Percentiles rank a stretch among this genome's conserved stretches.
Conservation (phyloP, 2,888 invertebrate species). For the Sarcophaga variegata region DNA sequence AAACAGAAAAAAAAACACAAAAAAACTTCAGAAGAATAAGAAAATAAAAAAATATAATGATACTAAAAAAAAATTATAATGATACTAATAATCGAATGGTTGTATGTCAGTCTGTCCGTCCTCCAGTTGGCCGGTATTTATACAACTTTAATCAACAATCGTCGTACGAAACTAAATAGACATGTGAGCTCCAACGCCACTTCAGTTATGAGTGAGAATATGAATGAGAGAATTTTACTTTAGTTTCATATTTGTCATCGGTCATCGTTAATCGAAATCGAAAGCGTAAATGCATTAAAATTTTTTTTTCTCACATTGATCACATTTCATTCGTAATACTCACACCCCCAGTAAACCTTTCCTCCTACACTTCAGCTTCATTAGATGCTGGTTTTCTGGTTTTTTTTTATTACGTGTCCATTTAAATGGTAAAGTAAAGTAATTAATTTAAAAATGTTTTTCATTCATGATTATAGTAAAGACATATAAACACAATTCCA, state of each 20-base stretch:
- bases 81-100: slow-evolving; percentile 36
- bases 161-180: not conserved
- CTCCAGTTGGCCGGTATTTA: not conserved
- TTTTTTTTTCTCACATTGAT: too few species aligned
- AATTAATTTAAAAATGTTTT: too few species aligned
- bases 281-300: too few species aligned
- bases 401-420: too few species aligned
- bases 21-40: not conserved
- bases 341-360: too few species aligned
- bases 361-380: too few species aligned
- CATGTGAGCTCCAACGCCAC: not conserved
- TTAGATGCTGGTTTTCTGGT: too few species aligned
- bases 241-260: not conserved
- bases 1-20: not conserved
- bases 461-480: too few species aligned
- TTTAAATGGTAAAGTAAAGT: too few species aligned
- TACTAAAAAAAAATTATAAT: slow-evolving; percentile 11
- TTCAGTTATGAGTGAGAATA: not conserved
- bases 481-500: too few species aligned
- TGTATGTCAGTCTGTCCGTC: slow-evolving; percentile 18
- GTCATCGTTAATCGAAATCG: too few species aligned
- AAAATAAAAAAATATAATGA: not conserved
- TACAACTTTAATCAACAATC: not conserved
- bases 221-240: not conserved
- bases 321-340: too few species aligned